Evolutionary conservation across 2,113 vertebrate genomes (phyloP).

Genomic region (Rhombomys opimus): DNA sequence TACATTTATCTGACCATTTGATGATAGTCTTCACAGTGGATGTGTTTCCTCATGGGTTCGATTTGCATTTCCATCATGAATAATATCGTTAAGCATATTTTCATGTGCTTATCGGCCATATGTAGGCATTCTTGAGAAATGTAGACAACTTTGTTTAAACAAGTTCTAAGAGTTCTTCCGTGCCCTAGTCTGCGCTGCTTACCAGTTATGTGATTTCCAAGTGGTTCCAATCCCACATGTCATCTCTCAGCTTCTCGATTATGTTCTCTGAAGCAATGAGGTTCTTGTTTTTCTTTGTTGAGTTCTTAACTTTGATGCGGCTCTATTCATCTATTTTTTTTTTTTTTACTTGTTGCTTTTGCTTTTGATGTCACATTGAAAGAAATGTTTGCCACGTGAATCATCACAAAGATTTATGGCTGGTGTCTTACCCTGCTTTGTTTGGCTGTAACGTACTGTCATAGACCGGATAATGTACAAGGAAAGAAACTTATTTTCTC

Average conservation of each 20-base stretch:
- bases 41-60: background rate
- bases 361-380: background rate
- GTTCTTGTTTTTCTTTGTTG: background rate
- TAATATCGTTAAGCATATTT: background rate
- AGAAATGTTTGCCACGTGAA: background rate
- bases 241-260: background rate
- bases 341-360: background rate
- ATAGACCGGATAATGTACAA: background rate
- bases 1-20: background rate
- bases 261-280: background rate
- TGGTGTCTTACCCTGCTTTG: background rate
- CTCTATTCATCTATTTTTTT: background rate
- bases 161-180: background rate
- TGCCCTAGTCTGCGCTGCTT: background rate
- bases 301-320: background rate
- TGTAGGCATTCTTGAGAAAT: background rate
- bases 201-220: background rate
- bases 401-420: background rate
- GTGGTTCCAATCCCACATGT: background rate
- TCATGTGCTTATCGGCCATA: background rate
- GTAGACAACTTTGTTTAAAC: background rate
- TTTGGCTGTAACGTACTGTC: no score
- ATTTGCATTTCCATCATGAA: background rate
- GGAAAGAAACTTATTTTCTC: background rate
- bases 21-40: background rate